Conservation (phyloP, 2,797 vertebrate species). For the Pseudocheirus occidentalis region DNA sequence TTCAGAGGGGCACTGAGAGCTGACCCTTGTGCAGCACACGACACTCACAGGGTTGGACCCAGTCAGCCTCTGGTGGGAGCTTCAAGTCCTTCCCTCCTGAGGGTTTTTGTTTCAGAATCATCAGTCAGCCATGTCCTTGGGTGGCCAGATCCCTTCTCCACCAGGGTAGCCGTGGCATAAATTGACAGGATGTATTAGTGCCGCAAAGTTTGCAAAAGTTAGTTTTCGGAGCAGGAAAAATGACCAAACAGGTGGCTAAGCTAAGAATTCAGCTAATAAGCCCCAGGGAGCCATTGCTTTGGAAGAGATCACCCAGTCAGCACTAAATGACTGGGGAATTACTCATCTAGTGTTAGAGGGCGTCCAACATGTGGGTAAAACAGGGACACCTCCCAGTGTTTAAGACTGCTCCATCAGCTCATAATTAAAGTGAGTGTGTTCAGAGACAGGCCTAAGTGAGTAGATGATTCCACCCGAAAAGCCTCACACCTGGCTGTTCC, state of each 20-base stretch:
- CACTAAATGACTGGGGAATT: fast-evolving
- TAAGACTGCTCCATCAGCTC: background rate
- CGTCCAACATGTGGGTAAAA: background rate
- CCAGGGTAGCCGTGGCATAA: background rate
- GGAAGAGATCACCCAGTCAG: background rate
- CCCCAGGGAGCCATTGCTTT: background rate
- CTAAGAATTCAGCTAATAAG: too few relatives aligned
- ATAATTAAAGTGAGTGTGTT: background rate
- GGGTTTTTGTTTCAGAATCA: background rate
- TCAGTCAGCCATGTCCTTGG: background rate
- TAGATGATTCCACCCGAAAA: background rate
- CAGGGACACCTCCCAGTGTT: background rate
- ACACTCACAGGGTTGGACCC: background rate
- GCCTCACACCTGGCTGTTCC: background rate
- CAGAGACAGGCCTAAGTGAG: background rate
- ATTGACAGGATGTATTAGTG: too few relatives aligned
- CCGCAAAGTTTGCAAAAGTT: background rate
- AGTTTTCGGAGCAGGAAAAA: background rate
- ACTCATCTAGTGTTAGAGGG: background rate
- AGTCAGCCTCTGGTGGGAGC: background rate
- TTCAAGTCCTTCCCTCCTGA: background rate
- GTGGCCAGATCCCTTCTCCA: background rate
- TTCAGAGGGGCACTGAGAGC: too few relatives aligned
- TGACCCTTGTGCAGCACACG: background rate
- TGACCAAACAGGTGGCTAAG: background rate